Conservation (phyloP, 2,113 vertebrate genomes). For the Oreochromis tanganicae region DNA sequence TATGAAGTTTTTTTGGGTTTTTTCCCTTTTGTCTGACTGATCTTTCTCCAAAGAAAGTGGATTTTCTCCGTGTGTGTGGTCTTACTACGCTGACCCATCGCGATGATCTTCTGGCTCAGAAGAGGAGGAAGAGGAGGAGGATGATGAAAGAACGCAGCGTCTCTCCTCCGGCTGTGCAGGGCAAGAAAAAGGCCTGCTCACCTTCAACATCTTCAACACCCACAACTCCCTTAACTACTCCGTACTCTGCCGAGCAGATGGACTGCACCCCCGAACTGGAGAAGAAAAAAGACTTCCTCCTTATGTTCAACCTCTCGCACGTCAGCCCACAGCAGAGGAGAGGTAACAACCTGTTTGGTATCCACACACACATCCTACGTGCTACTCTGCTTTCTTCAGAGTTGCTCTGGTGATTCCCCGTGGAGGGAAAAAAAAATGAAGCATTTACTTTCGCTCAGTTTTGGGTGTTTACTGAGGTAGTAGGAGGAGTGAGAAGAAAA, state of each 20-base stretch:
- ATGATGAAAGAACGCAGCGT: slow-evolving; percentile 91
- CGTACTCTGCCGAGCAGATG: slow-evolving; percentile 92
- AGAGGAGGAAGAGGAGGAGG: slow-evolving; percentile 87
- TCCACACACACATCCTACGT: slow-evolving; percentile 9
- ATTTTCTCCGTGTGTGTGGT: slow-evolving; percentile 87
- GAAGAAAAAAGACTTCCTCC: slow-evolving; percentile 94
- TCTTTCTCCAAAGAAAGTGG: slow-evolving; percentile 81
- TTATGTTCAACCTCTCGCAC: slow-evolving; percentile 89
- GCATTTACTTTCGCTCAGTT: neutral
- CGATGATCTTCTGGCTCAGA: slow-evolving; percentile 83
- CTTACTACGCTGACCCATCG: slow-evolving; percentile 88
- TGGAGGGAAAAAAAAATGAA: neutral
- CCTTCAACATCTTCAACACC: slow-evolving; percentile 19
- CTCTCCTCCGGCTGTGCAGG: slow-evolving; percentile 77
- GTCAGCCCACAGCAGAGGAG: slow-evolving; percentile 86
- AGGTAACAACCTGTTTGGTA: slow-evolving; percentile 71
- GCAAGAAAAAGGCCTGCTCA: slow-evolving; percentile 76
- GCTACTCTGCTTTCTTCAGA: neutral
- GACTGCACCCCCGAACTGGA: slow-evolving; percentile 88
- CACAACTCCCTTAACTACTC: slow-evolving; percentile 78
- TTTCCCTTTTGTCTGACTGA: neutral
- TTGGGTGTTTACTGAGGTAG: neutral
- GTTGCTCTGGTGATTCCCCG: neutral
- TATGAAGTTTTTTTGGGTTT: neutral
- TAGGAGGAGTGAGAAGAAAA: slow-evolving; percentile 18